Conservation (phyloP, 2,797 vertebrate species). For the Macropus fuliginosus region DNA sequence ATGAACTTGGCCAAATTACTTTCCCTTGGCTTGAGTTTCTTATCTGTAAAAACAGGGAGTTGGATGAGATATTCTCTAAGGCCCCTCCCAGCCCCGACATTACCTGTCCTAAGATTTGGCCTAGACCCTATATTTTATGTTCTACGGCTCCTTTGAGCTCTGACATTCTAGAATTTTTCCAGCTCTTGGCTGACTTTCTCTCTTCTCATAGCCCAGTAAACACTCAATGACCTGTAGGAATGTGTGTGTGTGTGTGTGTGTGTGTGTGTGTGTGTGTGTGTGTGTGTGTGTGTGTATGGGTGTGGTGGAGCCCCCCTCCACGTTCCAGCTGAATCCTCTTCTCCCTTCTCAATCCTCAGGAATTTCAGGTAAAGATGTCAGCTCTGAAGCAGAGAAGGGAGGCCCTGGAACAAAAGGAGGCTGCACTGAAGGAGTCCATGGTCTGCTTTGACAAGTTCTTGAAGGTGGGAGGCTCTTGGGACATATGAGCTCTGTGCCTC, state of each 20-base stretch:
- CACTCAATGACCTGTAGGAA: neutral
- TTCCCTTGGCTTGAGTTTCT: neutral
- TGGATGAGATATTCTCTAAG: neutral
- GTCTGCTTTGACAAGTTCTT: conserved; percentile 85
- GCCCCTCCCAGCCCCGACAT: neutral
- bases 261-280: no score
- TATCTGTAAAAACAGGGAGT: neutral
- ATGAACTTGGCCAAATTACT: neutral
- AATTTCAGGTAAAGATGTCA: conserved; percentile 79
- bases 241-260: neutral
- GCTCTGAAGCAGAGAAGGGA: conserved; percentile 77
- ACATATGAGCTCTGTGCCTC: accelerated
- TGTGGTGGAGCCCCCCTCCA: neutral
- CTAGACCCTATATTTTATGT: neutral
- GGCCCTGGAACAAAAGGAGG: conserved; percentile 79
- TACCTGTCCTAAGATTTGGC: neutral
- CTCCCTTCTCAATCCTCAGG: conserved; percentile 78
- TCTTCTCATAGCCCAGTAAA: neutral
- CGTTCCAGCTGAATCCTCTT: accelerated
- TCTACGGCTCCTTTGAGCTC: neutral
- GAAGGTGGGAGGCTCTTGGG: conserved; percentile 82
- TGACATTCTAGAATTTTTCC: neutral
- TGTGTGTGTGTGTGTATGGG: neutral
- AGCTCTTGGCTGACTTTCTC: neutral
- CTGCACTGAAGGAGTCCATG: conserved; percentile 79